phyloP scores from a whole-genome alignment of 2,888 invertebrate genomes.

The Nezara viridula region DNA sequence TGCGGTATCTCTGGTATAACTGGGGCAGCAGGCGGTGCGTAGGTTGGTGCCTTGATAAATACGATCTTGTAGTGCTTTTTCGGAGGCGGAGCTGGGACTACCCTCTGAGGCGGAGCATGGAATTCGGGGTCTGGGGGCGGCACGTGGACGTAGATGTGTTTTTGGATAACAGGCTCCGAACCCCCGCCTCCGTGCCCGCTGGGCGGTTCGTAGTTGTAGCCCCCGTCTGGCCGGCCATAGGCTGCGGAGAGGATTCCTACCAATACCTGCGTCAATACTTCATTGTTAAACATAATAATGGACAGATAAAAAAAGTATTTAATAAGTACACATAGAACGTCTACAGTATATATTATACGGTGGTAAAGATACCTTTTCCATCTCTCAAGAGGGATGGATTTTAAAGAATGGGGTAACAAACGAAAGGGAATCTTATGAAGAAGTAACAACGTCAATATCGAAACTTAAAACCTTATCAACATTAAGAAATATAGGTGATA shows the following conservation, averaged over 20 bases:
- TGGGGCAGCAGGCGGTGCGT: slow-evolving; percentile 65
- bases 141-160: slow-evolving; percentile 67
- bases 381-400: no score
- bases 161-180: slow-evolving; percentile 64
- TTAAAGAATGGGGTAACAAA: no score
- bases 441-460: no score
- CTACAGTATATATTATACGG: no score
- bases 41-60: slow-evolving; percentile 66
- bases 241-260: slow-evolving; percentile 54
- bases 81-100: slow-evolving; percentile 66
- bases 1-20: slow-evolving; percentile 66
- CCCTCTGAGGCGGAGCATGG: slow-evolving; percentile 65
- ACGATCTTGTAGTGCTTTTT: slow-evolving; percentile 67
- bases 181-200: slow-evolving; percentile 38
- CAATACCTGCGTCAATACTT: slow-evolving; percentile 44
- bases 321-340: no score
- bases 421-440: no score
- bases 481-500: no score
- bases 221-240: slow-evolving; percentile 60
- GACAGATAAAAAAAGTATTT: not conserved
- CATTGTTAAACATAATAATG: not conserved
- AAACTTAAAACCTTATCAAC: no score
- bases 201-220: slow-evolving; percentile 61
- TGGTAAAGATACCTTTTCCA: no score
- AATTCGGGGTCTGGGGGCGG: slow-evolving; percentile 66